Evolutionary conservation across 2,113 vertebrate species (phyloP).

Genomic region (Cyanoramphus novaezelandiae): DNA sequence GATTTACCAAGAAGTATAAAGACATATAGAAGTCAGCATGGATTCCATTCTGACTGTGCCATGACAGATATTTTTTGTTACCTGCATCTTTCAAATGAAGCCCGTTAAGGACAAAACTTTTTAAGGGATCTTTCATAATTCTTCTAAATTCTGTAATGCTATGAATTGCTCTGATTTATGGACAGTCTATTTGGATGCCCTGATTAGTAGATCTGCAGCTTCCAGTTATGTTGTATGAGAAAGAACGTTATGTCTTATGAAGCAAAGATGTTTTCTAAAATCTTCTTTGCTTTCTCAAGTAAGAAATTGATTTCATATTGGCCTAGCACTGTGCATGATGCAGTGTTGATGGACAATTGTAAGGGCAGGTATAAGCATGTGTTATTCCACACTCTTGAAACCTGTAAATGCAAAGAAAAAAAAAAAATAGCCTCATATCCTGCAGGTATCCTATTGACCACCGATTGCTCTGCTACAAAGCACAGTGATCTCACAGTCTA

Average conservation of each 20-base stretch:
- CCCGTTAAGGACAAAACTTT: neutral
- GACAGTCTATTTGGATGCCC: neutral
- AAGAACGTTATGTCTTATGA: neutral
- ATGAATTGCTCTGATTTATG: neutral
- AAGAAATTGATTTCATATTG: neutral
- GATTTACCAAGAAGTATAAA: neutral
- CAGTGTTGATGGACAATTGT: neutral
- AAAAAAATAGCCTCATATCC: neutral
- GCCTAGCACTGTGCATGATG: neutral
- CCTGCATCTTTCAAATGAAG: neutral
- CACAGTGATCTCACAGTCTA: neutral
- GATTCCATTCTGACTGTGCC: neutral
- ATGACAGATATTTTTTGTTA: neutral
- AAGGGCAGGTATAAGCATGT: neutral
- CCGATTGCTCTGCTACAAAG: neutral
- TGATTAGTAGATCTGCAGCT: neutral
- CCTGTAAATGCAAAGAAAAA: neutral
- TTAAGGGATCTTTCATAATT: neutral
- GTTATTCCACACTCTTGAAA: neutral
- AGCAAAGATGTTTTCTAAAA: neutral
- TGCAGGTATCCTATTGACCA: neutral
- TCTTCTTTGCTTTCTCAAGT: neutral
- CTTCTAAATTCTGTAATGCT: neutral
- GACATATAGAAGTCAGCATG: neutral
- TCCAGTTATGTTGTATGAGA: neutral